phyloP scores from a whole-genome alignment of 1,140 invertebrate species.

The Leptonema lineaticorne region DNA sequence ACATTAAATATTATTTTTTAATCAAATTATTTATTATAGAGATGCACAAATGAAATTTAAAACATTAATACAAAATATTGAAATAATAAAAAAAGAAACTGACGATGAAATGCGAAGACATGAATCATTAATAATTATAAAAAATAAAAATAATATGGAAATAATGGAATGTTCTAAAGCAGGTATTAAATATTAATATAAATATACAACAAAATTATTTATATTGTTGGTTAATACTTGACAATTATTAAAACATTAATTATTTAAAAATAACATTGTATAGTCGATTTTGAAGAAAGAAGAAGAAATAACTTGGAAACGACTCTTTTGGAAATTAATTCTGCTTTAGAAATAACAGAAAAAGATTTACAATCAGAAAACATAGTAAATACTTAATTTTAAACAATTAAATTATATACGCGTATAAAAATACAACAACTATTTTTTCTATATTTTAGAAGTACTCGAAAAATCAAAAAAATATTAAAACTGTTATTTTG shows the following conservation, averaged over 20 bases:
- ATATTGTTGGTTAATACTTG: no score
- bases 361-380: conserved; percentile 58
- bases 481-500: conserved; percentile 51
- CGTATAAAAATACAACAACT: no score
- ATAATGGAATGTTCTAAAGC: conserved; percentile 50
- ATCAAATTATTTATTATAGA: conserved; percentile 44
- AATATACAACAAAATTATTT: no score
- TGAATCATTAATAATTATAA: conserved; percentile 62
- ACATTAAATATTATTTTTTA: not conserved
- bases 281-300: conserved; percentile 46
- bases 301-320: conserved; percentile 51
- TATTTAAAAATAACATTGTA: not conserved
- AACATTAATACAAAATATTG: conserved; percentile 57
- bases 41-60: conserved; percentile 59
- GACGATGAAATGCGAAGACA: conserved; percentile 67
- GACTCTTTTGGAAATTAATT: conserved; percentile 56
- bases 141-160: conserved; percentile 60
- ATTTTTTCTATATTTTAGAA: conserved; percentile 47
- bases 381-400: conserved; percentile 9
- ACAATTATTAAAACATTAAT: not conserved
- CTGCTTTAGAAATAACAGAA: conserved; percentile 61
- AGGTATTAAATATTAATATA: no score
- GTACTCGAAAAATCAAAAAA: conserved; percentile 51
- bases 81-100: conserved; percentile 62
- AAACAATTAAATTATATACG: not conserved